Percentiles rank a stretch among this genome's conserved stretches.
phyloP scores from a whole-genome alignment of 2,113 vertebrate genomes.

The Nipponia nippon region DNA sequence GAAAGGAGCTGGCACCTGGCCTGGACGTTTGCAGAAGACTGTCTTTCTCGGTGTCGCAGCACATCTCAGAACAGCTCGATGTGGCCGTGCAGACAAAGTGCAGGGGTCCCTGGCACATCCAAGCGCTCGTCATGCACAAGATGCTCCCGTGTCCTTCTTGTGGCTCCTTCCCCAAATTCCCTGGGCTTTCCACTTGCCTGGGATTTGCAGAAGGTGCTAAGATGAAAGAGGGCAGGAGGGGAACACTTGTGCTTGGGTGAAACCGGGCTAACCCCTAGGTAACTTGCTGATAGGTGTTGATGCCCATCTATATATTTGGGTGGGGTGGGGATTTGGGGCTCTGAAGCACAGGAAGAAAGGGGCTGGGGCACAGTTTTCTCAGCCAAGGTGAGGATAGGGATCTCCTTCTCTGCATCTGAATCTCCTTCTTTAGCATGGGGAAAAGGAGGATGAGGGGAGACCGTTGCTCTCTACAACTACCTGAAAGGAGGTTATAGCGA shows the following conservation, averaged over 20 bases:
- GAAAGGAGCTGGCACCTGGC: slow-evolving; percentile 14
- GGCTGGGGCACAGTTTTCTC: background rate
- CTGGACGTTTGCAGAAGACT: background rate
- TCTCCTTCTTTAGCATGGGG: too few species aligned
- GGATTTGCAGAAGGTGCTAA: background rate
- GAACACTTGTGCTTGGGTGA: background rate
- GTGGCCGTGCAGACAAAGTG: background rate
- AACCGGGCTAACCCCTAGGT: rapidly evolving
- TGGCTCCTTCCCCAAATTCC: background rate
- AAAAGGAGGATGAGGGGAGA: too few species aligned
- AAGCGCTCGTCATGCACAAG: rapidly evolving
- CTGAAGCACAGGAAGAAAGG: background rate
- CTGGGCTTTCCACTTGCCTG: background rate
- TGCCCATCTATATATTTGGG: background rate
- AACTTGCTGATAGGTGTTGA: background rate
- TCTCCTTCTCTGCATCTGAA: background rate
- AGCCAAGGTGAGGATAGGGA: background rate
- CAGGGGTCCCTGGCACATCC: background rate
- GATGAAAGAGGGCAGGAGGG: background rate
- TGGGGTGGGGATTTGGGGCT: background rate
- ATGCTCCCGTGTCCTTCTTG: rapidly evolving
- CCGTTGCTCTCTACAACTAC: too few species aligned
- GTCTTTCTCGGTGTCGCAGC: background rate
- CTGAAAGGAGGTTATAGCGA: too few species aligned
- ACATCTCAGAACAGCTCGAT: rapidly evolving